Conservation (phyloP, 1,140 invertebrate species). For the Epicauta chinensis region DNA sequence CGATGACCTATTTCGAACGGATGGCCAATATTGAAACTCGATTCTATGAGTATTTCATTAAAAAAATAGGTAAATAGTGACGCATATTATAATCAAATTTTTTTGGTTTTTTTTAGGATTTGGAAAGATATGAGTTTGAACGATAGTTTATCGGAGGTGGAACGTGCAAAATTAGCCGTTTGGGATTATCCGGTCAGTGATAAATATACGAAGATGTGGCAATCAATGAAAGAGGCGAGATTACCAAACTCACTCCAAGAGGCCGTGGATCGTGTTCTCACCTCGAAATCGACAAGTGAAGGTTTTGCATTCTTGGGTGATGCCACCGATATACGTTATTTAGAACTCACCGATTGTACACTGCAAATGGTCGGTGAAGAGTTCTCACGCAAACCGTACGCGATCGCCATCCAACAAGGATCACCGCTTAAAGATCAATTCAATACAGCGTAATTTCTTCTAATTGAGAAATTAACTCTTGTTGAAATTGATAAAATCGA, state of each 20-base stretch:
- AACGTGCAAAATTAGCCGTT: conserved; percentile 88
- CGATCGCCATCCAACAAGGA: conserved; percentile 92
- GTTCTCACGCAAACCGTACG: conserved; percentile 94
- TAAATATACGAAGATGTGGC: conserved; percentile 98
- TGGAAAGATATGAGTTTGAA: conserved; percentile 98
- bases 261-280: conserved; percentile 71
- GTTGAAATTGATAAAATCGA: too few relatives aligned
- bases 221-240: conserved; percentile 87
- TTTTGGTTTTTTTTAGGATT: conserved; percentile 57
- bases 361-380: conserved; percentile 88
- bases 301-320: conserved; percentile 92
- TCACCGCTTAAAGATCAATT: conserved; percentile 88
- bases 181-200: conserved; percentile 99
- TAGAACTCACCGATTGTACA: conserved; percentile 81
- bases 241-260: conserved; percentile 71
- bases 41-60: conserved; percentile 96
- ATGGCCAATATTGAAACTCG: conserved; percentile 93
- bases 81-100: background rate
- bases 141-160: conserved; percentile 80
- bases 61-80: background rate
- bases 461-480: background rate
- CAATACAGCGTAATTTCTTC: conserved; percentile 72
- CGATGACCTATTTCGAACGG: conserved; percentile 89
- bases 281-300: conserved; percentile 66
- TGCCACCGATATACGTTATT: conserved; percentile 86